Percentiles rank a stretch among this genome's conserved stretches.
These are phyloP conservation scores for Irena cyanogastra DNA, from an alignment of 2,113 vertebrate genomes.

Conservation along the genomic window DNA sequence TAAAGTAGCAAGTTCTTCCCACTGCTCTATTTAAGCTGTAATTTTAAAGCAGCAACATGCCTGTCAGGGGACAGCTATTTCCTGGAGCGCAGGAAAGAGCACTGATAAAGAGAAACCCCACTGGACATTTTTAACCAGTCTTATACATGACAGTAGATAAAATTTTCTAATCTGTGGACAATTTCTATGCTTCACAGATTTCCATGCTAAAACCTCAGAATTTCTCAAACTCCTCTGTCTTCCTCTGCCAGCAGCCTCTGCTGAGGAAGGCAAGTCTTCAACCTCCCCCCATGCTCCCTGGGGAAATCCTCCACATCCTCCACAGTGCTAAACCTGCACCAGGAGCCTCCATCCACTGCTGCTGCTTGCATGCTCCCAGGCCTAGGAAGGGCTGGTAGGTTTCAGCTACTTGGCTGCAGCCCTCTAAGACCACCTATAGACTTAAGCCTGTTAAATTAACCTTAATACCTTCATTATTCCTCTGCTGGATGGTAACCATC, in stretches of 20 bases:
- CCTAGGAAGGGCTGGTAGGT: not conserved
- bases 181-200: not conserved
- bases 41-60: not conserved
- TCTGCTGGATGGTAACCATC: slow-evolving; percentile 42
- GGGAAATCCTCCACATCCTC: not conserved
- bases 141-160: slow-evolving; percentile 3
- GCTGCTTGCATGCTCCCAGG: not conserved
- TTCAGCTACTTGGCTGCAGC: slow-evolving; percentile 32
- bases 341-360: not conserved
- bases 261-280: not conserved
- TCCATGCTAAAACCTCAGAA: not conserved
- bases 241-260: not conserved
- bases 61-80: not conserved
- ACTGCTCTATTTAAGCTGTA: not conserved
- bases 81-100: not conserved
- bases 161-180: not conserved
- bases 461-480: slow-evolving; percentile 50
- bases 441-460: slow-evolving; percentile 53
- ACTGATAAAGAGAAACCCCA: not conserved
- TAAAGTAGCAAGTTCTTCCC: not conserved
- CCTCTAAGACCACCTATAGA: slow-evolving; percentile 45
- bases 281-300: rapidly evolving
- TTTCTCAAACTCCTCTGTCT: not conserved
- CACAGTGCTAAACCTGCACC: not conserved
- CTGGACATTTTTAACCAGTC: slow-evolving; percentile 23